Evolutionary conservation across 2,797 vertebrate species (phyloP), one percentile per base, ranked within the genome.

Genomic region (Anguilla megastoma): DNA sequence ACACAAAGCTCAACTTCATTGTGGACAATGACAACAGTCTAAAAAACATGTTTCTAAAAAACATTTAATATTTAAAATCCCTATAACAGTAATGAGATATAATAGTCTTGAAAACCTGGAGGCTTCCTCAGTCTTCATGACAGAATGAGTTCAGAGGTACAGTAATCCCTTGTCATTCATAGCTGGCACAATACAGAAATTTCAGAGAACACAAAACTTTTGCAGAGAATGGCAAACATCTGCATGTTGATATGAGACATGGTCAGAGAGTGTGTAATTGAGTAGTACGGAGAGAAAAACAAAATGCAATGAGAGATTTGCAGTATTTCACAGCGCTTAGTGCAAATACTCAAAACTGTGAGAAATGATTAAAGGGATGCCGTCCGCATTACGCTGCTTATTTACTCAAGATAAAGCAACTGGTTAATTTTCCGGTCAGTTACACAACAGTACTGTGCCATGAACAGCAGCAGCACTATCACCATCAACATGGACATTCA

Each of bases 391-490:
- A 88, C 85, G 52, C 71, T 88, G 80, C 88, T 18, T 54, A 10
- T 90, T 89, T 89, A 84, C 82, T 33, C 56, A 33, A 82, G 89
- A 90, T 89, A 89, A 85, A 90, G 87, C 66, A 84, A 85, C 6
- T 88, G 45, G 85, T 84, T 89, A 87, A 84, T 93, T 90, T 92
- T 90, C 41, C 87, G 87, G 84, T 89, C 74, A 66, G 88, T 86
- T 89, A 87, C 16, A 33, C 50, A 80, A 88, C n/a, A 66, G 85
- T 41, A 71, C 89, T 87, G 90, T 85, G 16, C 56, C 56, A 58
- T 16, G 12, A 58, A 58, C 56, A 58, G 16, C 14, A 21, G 71
- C 27, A 71, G 18, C 74, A 91, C 87, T 86, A 87, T 0, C 86
- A 79, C 58, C 76, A 50, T 91, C 30, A 30, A 84, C 50, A 69